Base-by-base conservation (phyloP, 2,888 invertebrate species). In the Oscheius sp. region DNA sequence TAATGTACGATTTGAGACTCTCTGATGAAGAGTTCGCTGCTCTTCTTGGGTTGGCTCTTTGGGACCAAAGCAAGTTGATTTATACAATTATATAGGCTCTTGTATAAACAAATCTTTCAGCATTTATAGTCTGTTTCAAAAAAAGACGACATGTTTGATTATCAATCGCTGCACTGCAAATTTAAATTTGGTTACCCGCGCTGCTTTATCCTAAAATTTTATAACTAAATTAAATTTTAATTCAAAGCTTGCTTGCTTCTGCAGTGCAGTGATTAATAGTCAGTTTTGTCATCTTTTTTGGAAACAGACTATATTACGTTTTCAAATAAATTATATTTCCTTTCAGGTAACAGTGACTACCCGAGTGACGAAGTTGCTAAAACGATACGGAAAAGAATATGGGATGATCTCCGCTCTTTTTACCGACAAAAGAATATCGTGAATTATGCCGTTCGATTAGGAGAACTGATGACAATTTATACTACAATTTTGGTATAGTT, bases 11-110 rank as follows among this genome's bases (percentile, higher is more conserved):
- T n/a, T 20, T 64, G 64, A 23, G 23, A 17, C 48, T 64, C 20
- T 50, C 48, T 1, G 64, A 64, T 29, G 50, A 48, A 17, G 64
- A 64, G 33, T 64, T 31, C 20, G 48, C 45, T 15, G 64, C 64
- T 15, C 33, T 64, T 20, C 3, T 64, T 15, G 48, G 50, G 1
- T 34, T 64, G 20, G 52, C 64, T 4, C 20, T 64, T 3, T 64
- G 64, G 64, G 48, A 64, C 50, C 52, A 48, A 23, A 31, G 64
- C 50, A 31, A 64, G 31, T 57, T 33, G 8, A n/a, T n/a, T n/a
- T n/a, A n/a, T n/a, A 4, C n/a, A 42, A 4, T 42, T n/a, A n/a
- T n/a, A n/a, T n/a, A n/a, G n/a, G n/a, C n/a, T n/a, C n/a, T n/a
- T n/a, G n/a, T n/a, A n/a, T n/a, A n/a, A n/a, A n/a, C n/a, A n/a